phyloP scores from a whole-genome alignment of 1,140 invertebrate genomes.

The Caenorhabditis tropicalis region DNA sequence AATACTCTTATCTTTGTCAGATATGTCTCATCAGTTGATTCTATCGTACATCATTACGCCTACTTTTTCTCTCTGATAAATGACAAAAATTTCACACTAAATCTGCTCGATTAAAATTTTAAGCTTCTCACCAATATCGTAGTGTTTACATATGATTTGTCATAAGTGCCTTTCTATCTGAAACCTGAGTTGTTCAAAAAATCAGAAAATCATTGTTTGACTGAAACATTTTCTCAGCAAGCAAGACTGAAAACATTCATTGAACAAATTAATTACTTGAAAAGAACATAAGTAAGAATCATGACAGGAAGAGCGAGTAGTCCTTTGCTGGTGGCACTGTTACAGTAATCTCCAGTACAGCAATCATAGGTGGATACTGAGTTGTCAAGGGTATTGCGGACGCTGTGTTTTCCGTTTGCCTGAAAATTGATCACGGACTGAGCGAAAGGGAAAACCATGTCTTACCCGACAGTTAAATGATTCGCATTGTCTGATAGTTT shows the following conservation, averaged over 20 bases:
- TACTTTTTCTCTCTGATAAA: background rate
- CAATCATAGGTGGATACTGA: background rate
- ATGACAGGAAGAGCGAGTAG: background rate
- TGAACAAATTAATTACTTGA: background rate
- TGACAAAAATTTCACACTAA: background rate
- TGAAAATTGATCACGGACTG: background rate
- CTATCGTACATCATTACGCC: background rate
- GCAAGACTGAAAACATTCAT: background rate
- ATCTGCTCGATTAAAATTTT: constrained; percentile 7
- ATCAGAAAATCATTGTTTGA: too few species aligned
- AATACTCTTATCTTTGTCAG: background rate
- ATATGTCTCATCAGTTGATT: constrained; percentile 21
- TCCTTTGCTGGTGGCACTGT: background rate
- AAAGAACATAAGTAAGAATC: constrained; percentile 25
- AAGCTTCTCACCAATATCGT: background rate
- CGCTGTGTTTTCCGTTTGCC: background rate
- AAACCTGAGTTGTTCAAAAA: too few species aligned
- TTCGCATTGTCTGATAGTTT: background rate
- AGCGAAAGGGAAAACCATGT: background rate
- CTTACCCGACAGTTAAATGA: background rate
- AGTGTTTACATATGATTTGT: background rate
- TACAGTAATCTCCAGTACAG: constrained; percentile 45
- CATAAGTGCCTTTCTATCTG: background rate
- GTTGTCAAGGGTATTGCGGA: background rate
- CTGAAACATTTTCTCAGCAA: background rate